These are phyloP conservation scores for Enteromius anoplus DNA, from an alignment of 2,797 vertebrate genomes.

Conservation along the genomic window DNA sequence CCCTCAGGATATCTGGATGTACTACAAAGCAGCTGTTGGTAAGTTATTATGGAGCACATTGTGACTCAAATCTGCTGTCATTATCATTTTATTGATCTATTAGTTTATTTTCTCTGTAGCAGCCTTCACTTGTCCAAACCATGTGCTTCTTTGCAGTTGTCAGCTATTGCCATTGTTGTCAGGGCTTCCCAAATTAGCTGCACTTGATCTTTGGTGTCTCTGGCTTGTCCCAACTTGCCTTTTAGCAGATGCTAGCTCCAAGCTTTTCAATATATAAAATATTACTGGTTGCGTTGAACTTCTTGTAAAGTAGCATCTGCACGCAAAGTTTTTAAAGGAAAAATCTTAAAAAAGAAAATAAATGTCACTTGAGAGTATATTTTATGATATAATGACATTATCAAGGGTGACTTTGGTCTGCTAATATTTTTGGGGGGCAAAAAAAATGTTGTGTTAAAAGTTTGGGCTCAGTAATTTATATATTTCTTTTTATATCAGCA, in stretches of 20 bases:
- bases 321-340: not conserved
- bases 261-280: slow-evolving; percentile 10
- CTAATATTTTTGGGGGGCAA: not conserved
- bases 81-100: not conserved
- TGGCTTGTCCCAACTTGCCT: slow-evolving; percentile 3
- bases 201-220: slow-evolving; percentile 25
- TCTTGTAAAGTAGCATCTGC: not conserved
- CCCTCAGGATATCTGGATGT: slow-evolving; percentile 80
- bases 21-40: slow-evolving; percentile 91
- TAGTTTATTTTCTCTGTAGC: slow-evolving; percentile 3
- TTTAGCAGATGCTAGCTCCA: not conserved
- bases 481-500: not conserved
- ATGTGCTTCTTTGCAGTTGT: slow-evolving; percentile 21
- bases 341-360: too few relatives aligned
- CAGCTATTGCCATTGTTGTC: slow-evolving; percentile 13
- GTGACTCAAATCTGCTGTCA: not conserved
- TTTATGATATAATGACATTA: not conserved
- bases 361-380: not conserved
- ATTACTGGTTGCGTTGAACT: not conserved
- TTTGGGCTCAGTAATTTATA: not conserved
- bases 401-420: not conserved
- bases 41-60: slow-evolving; percentile 59
- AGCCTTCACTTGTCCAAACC: not conserved
- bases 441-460: not conserved
- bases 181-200: slow-evolving; percentile 10